Base-by-base conservation (phyloP, 2,797 vertebrate species). In the Loriculus beryllinus region DNA sequence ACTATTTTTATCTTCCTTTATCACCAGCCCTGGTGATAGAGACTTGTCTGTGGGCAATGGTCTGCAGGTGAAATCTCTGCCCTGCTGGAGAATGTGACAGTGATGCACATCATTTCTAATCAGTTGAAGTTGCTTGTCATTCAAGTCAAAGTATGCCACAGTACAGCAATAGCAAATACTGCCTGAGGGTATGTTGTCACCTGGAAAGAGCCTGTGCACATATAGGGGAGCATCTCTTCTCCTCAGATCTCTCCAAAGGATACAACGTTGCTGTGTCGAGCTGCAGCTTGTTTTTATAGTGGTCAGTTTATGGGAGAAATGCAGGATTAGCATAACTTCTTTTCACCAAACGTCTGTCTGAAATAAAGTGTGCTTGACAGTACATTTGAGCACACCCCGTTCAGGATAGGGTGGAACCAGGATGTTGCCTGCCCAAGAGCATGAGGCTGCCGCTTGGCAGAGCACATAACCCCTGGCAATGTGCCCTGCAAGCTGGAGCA, bases 391-490 rank as follows among this genome's bases (percentile, higher is more conserved):
- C 82, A 85, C 82, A 60, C 47, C 67, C 78, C 1, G 0, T 80
- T 63, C 72, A 86, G 94, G 82, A 85, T 57, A 54, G 94, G 92
- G 93, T 81, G 94, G 94, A 81, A 86, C 80, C 92, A 81, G 94
- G 92, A 92, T 87, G 79, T 85, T 91, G 84, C 37, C 82, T 47
- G 76, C 69, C 62, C 13, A 3, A 78, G 69, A 95, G 85, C 5
- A 29, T 1, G 1, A 75, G 52, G 76, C 90, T 89, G 71, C 63
- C 0, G 0, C 87, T 87, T 92, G 91, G 87, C 87, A 85, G 62
- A 82, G 67, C 82, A 67, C 17, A 33, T 43, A 83, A 19, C 18
- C 25, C 37, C 76, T 96, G 94, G 88, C 76, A 18, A 16, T 0
- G 0, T 71, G 93, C 93, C 93, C 57, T 39, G 83, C 84, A 81